Conservation (phyloP, 1,140 invertebrate genomes). For the Belonocnema kinseyi region DNA sequence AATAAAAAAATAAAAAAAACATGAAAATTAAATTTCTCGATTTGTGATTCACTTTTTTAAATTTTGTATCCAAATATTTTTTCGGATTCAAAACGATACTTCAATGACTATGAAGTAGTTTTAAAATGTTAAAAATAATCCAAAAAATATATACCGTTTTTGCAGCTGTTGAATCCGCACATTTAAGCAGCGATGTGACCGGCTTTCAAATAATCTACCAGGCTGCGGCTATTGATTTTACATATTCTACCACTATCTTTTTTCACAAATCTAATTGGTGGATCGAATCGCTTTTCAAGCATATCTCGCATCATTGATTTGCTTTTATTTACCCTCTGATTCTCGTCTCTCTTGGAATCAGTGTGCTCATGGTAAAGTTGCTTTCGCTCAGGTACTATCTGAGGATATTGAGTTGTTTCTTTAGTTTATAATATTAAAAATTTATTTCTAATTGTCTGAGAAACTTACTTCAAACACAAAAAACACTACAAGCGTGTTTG, state of each 20-base stretch:
- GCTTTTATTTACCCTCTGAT: conserved; percentile 25
- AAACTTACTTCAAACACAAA: conserved; percentile 50
- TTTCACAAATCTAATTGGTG: conserved; percentile 38
- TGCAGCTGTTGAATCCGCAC: no score
- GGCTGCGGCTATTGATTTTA: conserved; percentile 46
- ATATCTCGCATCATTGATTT: conserved; percentile 41
- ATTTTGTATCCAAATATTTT: no score
- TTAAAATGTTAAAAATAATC: neutral
- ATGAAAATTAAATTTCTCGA: no score
- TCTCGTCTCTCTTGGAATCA: neutral
- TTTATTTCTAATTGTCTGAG: neutral
- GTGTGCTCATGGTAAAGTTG: conserved; percentile 35
- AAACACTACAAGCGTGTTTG: conserved; percentile 43
- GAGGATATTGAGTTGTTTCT: conserved; percentile 9
- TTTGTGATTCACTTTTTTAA: no score
- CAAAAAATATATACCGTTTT: neutral
- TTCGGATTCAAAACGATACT: no score
- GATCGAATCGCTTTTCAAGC: conserved; percentile 47
- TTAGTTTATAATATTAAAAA: no score
- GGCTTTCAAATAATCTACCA: conserved; percentile 51
- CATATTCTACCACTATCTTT: conserved; percentile 39
- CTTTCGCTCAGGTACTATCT: conserved; percentile 45
- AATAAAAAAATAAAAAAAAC: no score
- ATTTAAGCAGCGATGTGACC: conserved; percentile 18
- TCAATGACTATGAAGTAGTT: neutral